Conservation (phyloP, 2,113 vertebrate species). For the Pygoscelis antarcticus region DNA sequence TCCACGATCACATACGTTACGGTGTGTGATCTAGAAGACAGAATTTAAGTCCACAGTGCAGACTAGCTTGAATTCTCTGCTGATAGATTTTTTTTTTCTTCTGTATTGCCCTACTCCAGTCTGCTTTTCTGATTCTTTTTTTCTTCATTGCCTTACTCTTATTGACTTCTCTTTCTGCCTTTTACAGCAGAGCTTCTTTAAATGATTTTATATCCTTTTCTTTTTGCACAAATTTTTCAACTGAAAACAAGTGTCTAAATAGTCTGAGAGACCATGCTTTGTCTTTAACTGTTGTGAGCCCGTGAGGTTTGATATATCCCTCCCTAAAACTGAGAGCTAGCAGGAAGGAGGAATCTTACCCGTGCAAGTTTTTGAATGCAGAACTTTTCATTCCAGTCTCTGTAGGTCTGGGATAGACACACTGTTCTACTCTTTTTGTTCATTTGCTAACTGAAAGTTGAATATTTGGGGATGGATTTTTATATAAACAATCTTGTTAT, state of each 20-base stretch:
- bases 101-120: background rate
- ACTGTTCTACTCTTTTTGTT: background rate
- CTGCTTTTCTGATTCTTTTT: background rate
- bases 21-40: background rate
- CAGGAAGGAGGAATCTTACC: background rate
- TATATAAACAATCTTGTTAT: background rate
- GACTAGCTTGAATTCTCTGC: background rate
- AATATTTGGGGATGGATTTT: background rate
- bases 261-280: background rate
- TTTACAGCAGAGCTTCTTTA: background rate
- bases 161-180: background rate
- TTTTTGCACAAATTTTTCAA: background rate
- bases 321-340: background rate
- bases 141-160: background rate
- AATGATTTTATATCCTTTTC: background rate
- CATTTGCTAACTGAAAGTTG: background rate
- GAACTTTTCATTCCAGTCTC: background rate
- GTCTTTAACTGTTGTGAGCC: background rate
- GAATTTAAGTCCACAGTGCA: background rate
- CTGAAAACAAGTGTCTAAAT: background rate
- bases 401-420: background rate
- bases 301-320: background rate
- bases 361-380: background rate
- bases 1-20: background rate
- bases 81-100: background rate